phyloP scores from a whole-genome alignment of 2,113 vertebrate genomes.

The Gila orcuttii region DNA sequence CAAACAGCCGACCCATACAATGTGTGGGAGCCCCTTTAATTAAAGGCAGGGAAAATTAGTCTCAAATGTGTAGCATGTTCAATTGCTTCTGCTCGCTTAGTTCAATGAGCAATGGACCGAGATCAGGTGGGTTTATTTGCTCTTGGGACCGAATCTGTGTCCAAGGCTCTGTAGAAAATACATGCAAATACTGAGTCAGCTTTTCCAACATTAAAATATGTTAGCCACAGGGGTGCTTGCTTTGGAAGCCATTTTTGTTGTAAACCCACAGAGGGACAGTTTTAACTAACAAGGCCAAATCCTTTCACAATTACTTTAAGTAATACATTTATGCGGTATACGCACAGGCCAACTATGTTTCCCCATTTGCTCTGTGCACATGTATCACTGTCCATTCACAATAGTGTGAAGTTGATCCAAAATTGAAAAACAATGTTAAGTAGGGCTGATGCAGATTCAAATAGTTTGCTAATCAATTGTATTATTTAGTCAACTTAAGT shows the following conservation, averaged over 20 bases:
- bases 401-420: background rate
- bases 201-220: slow-evolving; percentile 42
- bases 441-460: background rate
- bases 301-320: slow-evolving; percentile 28
- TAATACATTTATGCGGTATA: background rate
- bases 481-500: background rate
- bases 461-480: background rate
- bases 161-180: slow-evolving; percentile 19
- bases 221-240: slow-evolving; percentile 37
- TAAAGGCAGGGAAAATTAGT: slow-evolving; percentile 48
- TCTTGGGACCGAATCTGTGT: slow-evolving; percentile 16
- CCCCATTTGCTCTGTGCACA: background rate
- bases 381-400: slow-evolving; percentile 23
- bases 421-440: slow-evolving; percentile 11
- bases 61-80: slow-evolving; percentile 40
- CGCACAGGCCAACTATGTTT: background rate
- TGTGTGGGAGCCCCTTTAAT: slow-evolving; percentile 54
- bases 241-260: slow-evolving; percentile 36
- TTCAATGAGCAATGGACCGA: slow-evolving; percentile 55
- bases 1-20: slow-evolving; percentile 45
- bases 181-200: slow-evolving; percentile 45
- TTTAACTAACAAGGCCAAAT: background rate
- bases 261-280: background rate
- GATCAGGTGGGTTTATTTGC: slow-evolving; percentile 51
- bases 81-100: slow-evolving; percentile 50